Conservation (phyloP, 2,797 vertebrate species). For the Mus caroli region DNA sequence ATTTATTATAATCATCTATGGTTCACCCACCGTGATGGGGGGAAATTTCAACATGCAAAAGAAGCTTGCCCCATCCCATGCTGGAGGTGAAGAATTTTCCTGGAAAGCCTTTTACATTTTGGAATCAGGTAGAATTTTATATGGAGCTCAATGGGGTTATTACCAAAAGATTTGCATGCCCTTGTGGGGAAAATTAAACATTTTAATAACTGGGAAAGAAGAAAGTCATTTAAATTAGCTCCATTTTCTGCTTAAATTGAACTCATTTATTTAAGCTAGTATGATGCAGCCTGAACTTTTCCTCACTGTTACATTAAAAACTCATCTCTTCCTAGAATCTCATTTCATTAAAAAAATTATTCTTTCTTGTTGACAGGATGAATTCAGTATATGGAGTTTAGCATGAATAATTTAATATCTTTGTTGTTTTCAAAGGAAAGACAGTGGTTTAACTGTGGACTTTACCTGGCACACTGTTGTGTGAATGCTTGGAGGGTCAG, state of each 20-base stretch:
- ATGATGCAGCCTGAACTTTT: slow-evolving; percentile 50
- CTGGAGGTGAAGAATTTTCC: not conserved
- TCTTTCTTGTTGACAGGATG: not conserved
- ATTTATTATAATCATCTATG: slow-evolving; percentile 1
- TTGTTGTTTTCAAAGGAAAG: slow-evolving; percentile 53
- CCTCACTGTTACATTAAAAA: not conserved
- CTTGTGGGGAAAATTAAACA: slow-evolving; percentile 42
- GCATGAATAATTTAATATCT: slow-evolving; percentile 54
- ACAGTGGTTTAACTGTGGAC: not conserved
- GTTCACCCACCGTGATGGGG: not conserved
- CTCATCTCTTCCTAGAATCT: slow-evolving; percentile 42
- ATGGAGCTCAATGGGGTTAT: slow-evolving; percentile 45
- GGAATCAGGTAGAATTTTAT: slow-evolving; percentile 28
- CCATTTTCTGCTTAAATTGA: slow-evolving; percentile 53
- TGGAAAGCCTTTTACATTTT: slow-evolving; percentile 36
- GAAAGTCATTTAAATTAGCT: slow-evolving; percentile 54
- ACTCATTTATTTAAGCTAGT: slow-evolving; percentile 52
- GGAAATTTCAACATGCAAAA: not conserved
- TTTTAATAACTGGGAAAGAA: slow-evolving; percentile 56
- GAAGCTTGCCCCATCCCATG: not conserved
- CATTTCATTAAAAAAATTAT: slow-evolving; percentile 32
- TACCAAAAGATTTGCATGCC: slow-evolving; percentile 46
- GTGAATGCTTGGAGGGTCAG: not conserved
- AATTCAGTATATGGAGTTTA: not conserved
- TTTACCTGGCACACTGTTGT: slow-evolving; percentile 10